A percentile compares a stretch with the other conserved stretches of the same genome.
phyloP scores from a whole-genome alignment of 2,888 invertebrate species.

The Sepioteuthis lessoniana region DNA sequence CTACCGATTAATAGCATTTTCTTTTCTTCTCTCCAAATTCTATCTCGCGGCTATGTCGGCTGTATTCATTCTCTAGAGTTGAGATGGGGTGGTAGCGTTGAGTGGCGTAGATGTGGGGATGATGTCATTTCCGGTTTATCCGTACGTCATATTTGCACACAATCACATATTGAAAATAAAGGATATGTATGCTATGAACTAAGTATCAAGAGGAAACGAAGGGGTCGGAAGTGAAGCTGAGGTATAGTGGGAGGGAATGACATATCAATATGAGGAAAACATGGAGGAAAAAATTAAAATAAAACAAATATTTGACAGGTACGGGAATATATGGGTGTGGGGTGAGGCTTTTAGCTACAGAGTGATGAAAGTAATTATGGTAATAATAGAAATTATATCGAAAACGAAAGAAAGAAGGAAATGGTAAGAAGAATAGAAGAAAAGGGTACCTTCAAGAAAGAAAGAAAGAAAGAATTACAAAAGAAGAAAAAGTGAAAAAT shows the following conservation, averaged over 20 bases:
- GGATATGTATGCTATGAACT: not conserved
- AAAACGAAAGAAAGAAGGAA: no score
- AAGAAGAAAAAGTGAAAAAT: not conserved
- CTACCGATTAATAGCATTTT: slow-evolving; percentile 10
- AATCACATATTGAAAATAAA: not conserved
- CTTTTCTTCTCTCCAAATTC: not conserved
- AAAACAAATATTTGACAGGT: no score
- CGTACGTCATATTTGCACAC: slow-evolving; percentile 33
- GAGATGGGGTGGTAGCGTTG: not conserved
- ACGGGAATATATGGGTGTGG: no score
- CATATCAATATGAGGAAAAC: no score
- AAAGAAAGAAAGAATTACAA: not conserved
- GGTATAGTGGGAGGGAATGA: not conserved
- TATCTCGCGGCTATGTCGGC: not conserved
- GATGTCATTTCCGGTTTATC: not conserved
- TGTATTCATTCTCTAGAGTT: not conserved
- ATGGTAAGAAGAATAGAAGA: not conserved
- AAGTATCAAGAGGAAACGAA: not conserved
- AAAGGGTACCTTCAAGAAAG: not conserved
- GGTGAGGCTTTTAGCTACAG: no score
- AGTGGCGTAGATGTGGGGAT: not conserved
- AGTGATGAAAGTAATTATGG: no score
- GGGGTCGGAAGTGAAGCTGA: not conserved
- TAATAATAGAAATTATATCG: no score
- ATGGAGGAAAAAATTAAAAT: no score